Evolutionary conservation across 2,113 vertebrate genomes (phyloP).

Genomic region (Toxostoma redivivum): DNA sequence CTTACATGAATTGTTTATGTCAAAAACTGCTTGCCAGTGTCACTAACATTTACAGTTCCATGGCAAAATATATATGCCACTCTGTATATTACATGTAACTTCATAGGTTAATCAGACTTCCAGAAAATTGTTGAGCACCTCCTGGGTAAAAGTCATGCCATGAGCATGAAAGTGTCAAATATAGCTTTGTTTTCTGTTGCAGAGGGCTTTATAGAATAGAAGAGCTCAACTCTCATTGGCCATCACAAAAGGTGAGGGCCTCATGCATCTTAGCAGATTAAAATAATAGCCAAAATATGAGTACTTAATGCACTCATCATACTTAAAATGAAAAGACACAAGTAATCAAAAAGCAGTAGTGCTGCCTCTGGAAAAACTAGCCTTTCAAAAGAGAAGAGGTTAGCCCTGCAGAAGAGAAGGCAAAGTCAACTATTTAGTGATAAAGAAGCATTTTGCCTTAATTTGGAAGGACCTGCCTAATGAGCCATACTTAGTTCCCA

Average conservation of each 20-base stretch:
- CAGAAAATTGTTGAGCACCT: background rate
- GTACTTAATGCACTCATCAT: background rate
- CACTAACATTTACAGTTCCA: background rate
- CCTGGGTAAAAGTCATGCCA: background rate
- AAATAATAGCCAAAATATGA: background rate
- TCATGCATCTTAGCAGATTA: background rate
- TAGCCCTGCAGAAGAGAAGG: background rate
- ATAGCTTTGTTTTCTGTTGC: background rate
- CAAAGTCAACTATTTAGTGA: background rate
- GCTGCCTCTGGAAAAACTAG: background rate
- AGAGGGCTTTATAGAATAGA: background rate
- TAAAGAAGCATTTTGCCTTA: slow-evolving; percentile 8
- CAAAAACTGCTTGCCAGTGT: background rate
- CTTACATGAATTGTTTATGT: background rate
- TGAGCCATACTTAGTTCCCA: slow-evolving; percentile 19
- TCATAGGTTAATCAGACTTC: background rate
- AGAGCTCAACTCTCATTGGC: background rate
- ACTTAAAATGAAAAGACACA: background rate
- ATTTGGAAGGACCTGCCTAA: slow-evolving; percentile 47
- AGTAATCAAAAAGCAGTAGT: background rate
- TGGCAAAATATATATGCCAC: background rate
- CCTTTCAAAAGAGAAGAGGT: background rate
- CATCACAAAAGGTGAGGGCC: background rate
- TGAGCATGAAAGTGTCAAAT: background rate
- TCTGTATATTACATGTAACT: background rate